Conservation (phyloP, 2,797 vertebrate species). For the Hoplostethus atlanticus region DNA sequence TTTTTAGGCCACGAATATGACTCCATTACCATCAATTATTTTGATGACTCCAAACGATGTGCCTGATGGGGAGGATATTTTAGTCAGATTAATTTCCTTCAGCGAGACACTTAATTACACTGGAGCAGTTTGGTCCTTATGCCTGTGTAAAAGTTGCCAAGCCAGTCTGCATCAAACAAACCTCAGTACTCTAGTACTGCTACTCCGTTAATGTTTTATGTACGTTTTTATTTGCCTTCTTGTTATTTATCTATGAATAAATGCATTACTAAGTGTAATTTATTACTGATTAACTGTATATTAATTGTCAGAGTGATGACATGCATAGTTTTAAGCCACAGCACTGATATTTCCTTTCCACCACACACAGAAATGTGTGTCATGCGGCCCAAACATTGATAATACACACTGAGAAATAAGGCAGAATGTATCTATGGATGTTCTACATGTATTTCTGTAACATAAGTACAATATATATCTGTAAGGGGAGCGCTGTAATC, state of each 20-base stretch:
- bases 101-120: conserved; percentile 50
- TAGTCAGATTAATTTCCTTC: conserved; percentile 56
- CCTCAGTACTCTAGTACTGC: conserved; percentile 21
- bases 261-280: conserved; percentile 46
- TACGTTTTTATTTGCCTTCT: conserved; percentile 57
- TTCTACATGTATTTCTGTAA: conserved; percentile 35
- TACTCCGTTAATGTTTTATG: conserved; percentile 33
- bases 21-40: conserved; percentile 77
- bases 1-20: conserved; percentile 56
- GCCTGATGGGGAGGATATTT: conserved; percentile 58
- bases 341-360: conserved; percentile 22
- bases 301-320: conserved; percentile 44
- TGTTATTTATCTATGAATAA: conserved; percentile 52
- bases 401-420: conserved; percentile 26
- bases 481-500: conserved; percentile 46
- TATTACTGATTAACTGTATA: conserved; percentile 44
- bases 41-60: conserved; percentile 68
- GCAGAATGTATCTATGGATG: conserved; percentile 28
- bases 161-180: conserved; percentile 27
- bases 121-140: conserved; percentile 8
- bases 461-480: conserved; percentile 49
- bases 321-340: conserved; percentile 32
- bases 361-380: conserved; percentile 21
- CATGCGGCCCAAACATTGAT: conserved; percentile 14
- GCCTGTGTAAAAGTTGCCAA: conserved; percentile 42